phyloP scores from a whole-genome alignment of 2,888 invertebrate genomes.

The Nineta flava region DNA sequence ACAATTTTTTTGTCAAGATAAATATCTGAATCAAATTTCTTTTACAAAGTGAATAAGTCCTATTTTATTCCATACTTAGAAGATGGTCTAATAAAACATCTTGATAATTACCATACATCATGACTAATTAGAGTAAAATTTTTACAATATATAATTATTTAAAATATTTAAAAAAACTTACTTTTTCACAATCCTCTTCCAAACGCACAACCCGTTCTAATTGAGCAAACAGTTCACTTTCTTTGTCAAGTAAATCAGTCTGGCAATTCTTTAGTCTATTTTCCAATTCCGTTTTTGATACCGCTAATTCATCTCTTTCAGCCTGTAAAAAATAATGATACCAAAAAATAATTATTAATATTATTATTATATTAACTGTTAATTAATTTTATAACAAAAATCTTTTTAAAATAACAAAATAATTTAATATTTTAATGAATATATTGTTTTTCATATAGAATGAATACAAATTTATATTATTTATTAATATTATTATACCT shows the following conservation, averaged over 20 bases:
- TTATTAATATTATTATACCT: no score
- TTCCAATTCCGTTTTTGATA: slow-evolving; percentile 32
- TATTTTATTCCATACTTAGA: no score
- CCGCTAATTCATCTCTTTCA: slow-evolving; percentile 37
- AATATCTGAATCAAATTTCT: no score
- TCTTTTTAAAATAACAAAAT: not conserved
- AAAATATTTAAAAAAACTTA: slow-evolving; percentile 11
- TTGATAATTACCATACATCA: no score
- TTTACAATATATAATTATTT: not conserved
- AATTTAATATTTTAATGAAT: not conserved
- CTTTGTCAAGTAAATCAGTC: slow-evolving; percentile 37
- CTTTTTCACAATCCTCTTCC: slow-evolving; percentile 40
- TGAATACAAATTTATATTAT: not conserved
- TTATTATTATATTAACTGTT: not conserved
- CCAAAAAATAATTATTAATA: not conserved
- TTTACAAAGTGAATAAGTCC: no score
- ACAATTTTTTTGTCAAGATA: no score
- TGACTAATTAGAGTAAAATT: no score
- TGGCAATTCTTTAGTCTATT: slow-evolving; percentile 37
- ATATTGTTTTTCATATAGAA: not conserved
- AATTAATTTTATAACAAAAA: not conserved
- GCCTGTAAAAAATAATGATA: slow-evolving; percentile 24
- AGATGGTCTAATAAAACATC: no score
- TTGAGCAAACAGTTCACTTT: slow-evolving; percentile 42
- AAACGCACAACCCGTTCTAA: slow-evolving; percentile 38